A percentile compares a stretch with the other conserved stretches of the same genome.
These are phyloP conservation scores for Pterobdella sp. DNA, from an alignment of 2,888 invertebrate species.

Conservation along the genomic window DNA sequence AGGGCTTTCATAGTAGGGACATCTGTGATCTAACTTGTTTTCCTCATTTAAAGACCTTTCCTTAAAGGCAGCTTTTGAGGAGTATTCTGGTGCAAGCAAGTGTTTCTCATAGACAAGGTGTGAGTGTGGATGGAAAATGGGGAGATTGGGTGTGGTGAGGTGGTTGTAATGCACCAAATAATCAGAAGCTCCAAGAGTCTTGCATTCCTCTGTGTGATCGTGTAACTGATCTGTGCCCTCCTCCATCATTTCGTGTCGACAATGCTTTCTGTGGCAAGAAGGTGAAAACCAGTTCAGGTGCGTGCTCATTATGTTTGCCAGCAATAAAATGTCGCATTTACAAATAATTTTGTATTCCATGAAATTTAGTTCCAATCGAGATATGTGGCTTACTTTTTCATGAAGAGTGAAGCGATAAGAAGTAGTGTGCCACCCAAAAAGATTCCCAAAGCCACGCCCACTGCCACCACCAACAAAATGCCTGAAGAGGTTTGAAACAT, in stretches of 20 bases:
- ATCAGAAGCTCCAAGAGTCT: neutral
- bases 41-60: neutral
- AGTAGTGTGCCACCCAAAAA: slow-evolving; percentile 35
- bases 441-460: slow-evolving; percentile 36
- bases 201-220: slow-evolving; percentile 8
- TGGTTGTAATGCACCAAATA: slow-evolving; percentile 7
- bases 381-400: slow-evolving; percentile 37
- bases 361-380: too few relatives aligned
- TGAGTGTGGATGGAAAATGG: slow-evolving; percentile 8
- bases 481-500: too few relatives aligned
- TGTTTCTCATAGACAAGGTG: slow-evolving; percentile 10
- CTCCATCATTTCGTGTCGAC: neutral
- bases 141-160: slow-evolving; percentile 9
- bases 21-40: neutral
- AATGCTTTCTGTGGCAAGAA: slow-evolving; percentile 6
- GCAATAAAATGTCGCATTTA: too few relatives aligned
- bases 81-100: neutral
- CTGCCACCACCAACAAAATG: slow-evolving; percentile 36
- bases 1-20: slow-evolving; percentile 2
- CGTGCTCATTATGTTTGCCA: too few relatives aligned
- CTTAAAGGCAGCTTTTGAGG: neutral
- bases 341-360: too few relatives aligned
- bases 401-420: slow-evolving; percentile 31
- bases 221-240: neutral
- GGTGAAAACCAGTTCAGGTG: too few relatives aligned